Base-by-base conservation (phyloP, 2,888 invertebrate species). In the Muschampia plurimacula region DNA sequence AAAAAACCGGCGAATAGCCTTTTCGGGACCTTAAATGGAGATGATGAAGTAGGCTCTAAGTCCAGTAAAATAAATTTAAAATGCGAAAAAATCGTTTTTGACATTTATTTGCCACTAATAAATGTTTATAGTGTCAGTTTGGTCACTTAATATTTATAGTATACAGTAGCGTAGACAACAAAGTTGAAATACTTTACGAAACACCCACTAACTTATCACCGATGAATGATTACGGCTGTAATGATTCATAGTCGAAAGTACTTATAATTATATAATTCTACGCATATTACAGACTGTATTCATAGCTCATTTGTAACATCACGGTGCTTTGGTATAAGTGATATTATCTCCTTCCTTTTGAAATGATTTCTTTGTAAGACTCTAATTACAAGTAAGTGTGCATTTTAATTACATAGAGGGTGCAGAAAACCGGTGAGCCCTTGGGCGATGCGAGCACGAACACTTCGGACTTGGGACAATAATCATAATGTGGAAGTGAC, bases 371-470 rank as follows among this genome's bases (percentile, higher is more conserved):
- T 86, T 88, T 88, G 85, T 88, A 77, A 79, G 77, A 69, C 83
- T 76, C 86, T 89, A 87, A 91, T 90, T 88, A 89, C 80, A 79
- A 80, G 78, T 71, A 71, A 82, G 86, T 84, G 83, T 88, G 87
- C 82, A 85, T 89, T 91, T 89, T 91, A 93, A 93, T 92, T 91
- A 89, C 84, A 91, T 82, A 80, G 87, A 82, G 83, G 89, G 87
- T 85, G 88, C 84, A 86, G 87, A 84, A 87, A 86, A 84, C 82
- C 82, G 81, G 80, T 75, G 82, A 78, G 79, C 86, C 90, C 82
- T 76, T 79, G 76, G 88, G 89, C 88, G 72, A 44, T 44, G 67
- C 55, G 65, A 75, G 76, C 60, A 62, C 60, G 72, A 73, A 82
- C 74, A 74, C 81, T 83, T 49, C 67, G 82, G 75, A 85, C 81